phyloP scores from a whole-genome alignment of 2,888 invertebrate species.

The Nematopogon swammerdamellus region DNA sequence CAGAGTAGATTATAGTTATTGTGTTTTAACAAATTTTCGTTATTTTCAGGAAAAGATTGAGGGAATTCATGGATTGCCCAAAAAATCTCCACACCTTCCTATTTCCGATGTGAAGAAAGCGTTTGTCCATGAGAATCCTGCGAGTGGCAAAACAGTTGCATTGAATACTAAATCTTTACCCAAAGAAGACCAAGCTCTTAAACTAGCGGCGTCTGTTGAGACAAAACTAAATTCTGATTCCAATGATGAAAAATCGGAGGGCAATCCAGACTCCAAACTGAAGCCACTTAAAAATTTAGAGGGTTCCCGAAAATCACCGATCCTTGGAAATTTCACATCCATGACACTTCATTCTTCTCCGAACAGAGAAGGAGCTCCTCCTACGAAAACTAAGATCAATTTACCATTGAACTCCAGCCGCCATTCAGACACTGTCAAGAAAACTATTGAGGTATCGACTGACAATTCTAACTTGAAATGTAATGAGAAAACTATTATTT shows the following conservation, averaged over 20 bases:
- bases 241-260: constrained; percentile 27
- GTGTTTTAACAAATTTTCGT: constrained; percentile 1
- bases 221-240: constrained; percentile 20
- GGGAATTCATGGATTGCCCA: constrained; percentile 12
- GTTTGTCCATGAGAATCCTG: constrained; percentile 16
- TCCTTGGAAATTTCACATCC: constrained; percentile 36
- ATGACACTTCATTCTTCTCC: constrained; percentile 48
- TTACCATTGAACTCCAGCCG: constrained; percentile 40
- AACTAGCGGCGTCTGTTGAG: constrained; percentile 10
- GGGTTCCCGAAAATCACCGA: constrained; percentile 31
- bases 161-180: constrained; percentile 15
- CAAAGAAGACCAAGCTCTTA: not conserved
- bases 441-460: constrained; percentile 46
- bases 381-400: constrained; percentile 47
- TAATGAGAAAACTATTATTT: constrained; percentile 16
- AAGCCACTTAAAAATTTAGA: constrained; percentile 27
- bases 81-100: constrained; percentile 28
- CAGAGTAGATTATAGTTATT: too few relatives aligned
- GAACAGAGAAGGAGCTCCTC: constrained; percentile 42
- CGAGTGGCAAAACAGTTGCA: constrained; percentile 22
- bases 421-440: constrained; percentile 42
- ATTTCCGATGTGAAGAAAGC: constrained; percentile 30
- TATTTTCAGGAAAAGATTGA: constrained; percentile 29
- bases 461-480: constrained; percentile 28
- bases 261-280: constrained; percentile 37